These are phyloP conservation scores for Tetragnatha montana DNA, from an alignment of 2,888 invertebrate species.

Conservation along the genomic window DNA sequence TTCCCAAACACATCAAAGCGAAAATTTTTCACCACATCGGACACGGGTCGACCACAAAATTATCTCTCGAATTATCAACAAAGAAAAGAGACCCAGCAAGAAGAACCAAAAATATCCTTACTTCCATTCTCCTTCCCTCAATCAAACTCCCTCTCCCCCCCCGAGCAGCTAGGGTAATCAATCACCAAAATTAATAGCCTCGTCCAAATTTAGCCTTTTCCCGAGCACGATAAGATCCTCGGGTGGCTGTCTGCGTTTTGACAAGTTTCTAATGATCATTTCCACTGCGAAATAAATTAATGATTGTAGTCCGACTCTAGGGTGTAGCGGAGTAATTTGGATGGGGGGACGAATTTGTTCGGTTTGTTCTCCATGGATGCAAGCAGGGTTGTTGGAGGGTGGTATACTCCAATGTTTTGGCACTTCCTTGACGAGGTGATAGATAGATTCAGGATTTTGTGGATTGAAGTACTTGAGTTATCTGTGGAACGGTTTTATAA, in stretches of 20 bases:
- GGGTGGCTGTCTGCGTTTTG: conserved; percentile 34
- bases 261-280: conserved; percentile 62
- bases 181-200: conserved; percentile 52
- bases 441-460: no score
- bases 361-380: conserved; percentile 1
- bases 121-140: conserved; percentile 13
- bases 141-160: conserved; percentile 2
- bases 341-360: conserved; percentile 4
- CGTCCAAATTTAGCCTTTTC: conserved; percentile 47
- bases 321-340: conserved; percentile 46
- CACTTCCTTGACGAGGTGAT: no score
- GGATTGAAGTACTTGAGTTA: no score
- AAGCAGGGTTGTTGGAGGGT: no score
- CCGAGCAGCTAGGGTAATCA: conserved; percentile 36
- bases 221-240: conserved; percentile 13
- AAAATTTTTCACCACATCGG: not conserved
- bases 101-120: not conserved
- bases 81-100: not conserved
- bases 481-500: no score
- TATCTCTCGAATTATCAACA: not conserved
- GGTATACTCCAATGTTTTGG: no score
- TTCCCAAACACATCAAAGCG: not conserved
- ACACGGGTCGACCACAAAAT: not conserved
- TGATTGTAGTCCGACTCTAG: conserved; percentile 41
- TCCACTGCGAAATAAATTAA: conserved; percentile 55